Conservation (phyloP, 2,797 vertebrate genomes). For the Sebastiscus albofasciatus region DNA sequence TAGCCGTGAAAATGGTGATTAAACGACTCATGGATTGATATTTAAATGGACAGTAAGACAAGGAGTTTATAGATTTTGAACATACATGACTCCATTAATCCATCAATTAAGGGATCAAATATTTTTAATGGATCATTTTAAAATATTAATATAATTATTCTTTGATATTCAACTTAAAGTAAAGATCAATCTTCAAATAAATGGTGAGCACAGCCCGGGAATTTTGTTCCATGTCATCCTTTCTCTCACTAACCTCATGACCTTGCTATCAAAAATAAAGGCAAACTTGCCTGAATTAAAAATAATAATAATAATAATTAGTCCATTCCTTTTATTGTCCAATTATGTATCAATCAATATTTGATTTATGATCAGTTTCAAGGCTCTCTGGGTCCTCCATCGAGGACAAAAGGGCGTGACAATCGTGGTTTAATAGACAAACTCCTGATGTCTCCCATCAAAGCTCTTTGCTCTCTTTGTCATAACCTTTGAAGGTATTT, state of each 20-base stretch:
- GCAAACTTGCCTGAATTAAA: background rate
- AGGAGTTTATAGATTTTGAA: background rate
- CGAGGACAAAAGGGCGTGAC: background rate
- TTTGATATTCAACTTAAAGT: background rate
- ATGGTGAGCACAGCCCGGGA: too few relatives aligned
- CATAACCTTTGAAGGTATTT: background rate
- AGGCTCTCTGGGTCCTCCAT: background rate
- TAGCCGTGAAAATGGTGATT: conserved; percentile 14
- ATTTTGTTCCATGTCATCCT: background rate
- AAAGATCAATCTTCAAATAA: background rate
- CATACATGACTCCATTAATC: background rate
- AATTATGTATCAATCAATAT: conserved; percentile 2
- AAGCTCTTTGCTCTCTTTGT: background rate
- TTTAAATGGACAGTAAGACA: background rate
- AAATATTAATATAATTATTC: background rate
- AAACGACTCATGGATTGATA: background rate
- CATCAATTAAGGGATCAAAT: background rate
- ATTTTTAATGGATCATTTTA: background rate
- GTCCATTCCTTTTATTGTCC: background rate
- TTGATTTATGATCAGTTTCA: conserved; percentile 7
- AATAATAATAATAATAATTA: background rate
- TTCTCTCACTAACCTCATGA: background rate
- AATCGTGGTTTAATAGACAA: conserved; percentile 23
- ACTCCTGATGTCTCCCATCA: conserved; percentile 11
- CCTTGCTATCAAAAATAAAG: background rate